A percentile compares a stretch with the other conserved stretches of the same genome.
Evolutionary conservation across 2,113 vertebrate species (phyloP).

Genomic region (Pterocles gutturalis): DNA sequence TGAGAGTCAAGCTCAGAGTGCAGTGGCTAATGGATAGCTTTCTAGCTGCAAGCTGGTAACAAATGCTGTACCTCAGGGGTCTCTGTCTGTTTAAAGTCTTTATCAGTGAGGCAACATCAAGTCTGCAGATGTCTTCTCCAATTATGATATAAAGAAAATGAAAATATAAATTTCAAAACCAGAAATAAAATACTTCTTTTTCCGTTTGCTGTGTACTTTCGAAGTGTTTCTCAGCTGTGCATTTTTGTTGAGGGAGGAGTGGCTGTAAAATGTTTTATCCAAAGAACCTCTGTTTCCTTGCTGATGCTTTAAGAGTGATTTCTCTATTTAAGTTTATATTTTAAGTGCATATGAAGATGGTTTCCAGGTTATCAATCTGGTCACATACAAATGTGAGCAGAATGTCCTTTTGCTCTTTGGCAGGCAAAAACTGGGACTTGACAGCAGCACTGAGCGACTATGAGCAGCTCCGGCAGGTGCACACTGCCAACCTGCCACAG

Average conservation of each 20-base stretch:
- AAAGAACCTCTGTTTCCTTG: neutral
- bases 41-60: neutral
- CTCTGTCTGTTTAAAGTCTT: neutral
- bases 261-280: neutral
- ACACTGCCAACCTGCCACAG: slow-evolving; percentile 92
- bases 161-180: neutral
- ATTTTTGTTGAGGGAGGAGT: neutral
- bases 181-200: neutral
- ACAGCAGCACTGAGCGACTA: slow-evolving; percentile 94
- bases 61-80: neutral
- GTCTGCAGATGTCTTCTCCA: neutral
- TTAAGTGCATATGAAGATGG: neutral
- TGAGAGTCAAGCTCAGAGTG: neutral
- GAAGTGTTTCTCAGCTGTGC: neutral
- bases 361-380: neutral
- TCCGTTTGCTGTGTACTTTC: neutral
- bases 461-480: slow-evolving; percentile 96
- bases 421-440: slow-evolving; percentile 99
- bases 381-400: neutral
- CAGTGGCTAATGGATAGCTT: neutral
- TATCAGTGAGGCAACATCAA: neutral
- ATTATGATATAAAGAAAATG: neutral
- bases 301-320: neutral
- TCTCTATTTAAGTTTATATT: neutral
- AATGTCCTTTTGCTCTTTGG: neutral